Percentiles rank a stretch among this genome's conserved stretches.
phyloP scores from a whole-genome alignment of 2,888 invertebrate genomes.

The Ophion ellenae region DNA sequence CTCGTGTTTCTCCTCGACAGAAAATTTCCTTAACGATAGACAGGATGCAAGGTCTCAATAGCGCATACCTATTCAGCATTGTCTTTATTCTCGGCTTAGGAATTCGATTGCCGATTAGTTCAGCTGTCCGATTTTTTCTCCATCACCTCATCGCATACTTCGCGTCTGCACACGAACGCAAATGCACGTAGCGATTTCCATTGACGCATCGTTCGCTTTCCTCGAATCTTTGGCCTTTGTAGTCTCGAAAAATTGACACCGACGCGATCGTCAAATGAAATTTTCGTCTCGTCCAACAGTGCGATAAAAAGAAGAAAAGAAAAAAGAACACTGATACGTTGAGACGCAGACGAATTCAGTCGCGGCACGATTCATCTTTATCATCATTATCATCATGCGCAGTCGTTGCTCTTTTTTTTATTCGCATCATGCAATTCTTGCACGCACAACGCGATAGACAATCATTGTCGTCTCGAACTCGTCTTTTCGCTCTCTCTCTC shows the following conservation, averaged over 20 bases:
- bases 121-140: no score
- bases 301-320: neutral
- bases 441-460: conserved; percentile 58
- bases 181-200: no score
- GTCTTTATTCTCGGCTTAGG: no score
- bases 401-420: conserved; percentile 13
- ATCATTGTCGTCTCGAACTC: conserved; percentile 57
- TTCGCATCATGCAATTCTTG: conserved; percentile 56
- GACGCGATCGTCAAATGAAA: no score
- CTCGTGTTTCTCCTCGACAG: neutral
- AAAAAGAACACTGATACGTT: neutral
- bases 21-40: neutral
- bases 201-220: neutral
- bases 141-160: no score
- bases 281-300: neutral
- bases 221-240: neutral
- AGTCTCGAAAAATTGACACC: conserved; percentile 2
- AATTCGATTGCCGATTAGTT: no score
- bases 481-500: conserved; percentile 23
- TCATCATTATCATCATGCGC: conserved; percentile 44
- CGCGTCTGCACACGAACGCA: no score
- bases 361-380: conserved; percentile 52
- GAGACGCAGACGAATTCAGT: conserved; percentile 11
- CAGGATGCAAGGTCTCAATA: neutral
- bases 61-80: no score